Evolutionary conservation across 2,113 vertebrate species (phyloP).

Genomic region (Thryonomys swinderianus): DNA sequence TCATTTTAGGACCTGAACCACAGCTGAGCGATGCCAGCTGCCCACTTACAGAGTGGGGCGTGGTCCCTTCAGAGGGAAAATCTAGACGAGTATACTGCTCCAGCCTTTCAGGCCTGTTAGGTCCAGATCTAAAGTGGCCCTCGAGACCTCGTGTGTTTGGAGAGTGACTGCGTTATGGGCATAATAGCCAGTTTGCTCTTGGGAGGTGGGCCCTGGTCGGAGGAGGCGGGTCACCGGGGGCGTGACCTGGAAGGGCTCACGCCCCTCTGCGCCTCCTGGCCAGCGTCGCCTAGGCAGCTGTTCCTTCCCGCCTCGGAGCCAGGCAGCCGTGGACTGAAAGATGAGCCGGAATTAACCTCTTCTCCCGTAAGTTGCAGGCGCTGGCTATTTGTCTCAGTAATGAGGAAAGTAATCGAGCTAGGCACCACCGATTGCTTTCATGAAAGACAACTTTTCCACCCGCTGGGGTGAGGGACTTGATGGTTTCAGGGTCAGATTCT

Average conservation of each 20-base stretch:
- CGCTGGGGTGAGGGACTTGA: neutral
- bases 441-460: neutral
- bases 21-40: neutral
- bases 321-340: neutral
- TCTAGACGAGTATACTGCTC: neutral
- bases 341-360: neutral
- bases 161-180: neutral
- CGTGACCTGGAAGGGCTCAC: neutral
- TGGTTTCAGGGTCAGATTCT: neutral
- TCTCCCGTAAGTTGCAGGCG: neutral
- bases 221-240: neutral
- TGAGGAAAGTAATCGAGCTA: neutral
- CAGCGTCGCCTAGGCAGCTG: neutral
- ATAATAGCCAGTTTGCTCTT: neutral
- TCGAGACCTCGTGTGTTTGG: neutral
- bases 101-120: neutral
- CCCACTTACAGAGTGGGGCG: neutral
- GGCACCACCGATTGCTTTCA: neutral
- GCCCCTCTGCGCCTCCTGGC: neutral
- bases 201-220: neutral
- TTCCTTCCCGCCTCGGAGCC: neutral
- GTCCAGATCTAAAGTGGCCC: neutral
- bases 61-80: neutral
- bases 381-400: neutral
- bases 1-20: neutral